Evolutionary conservation across 2,797 vertebrate species (phyloP).

Genomic region (Thamnophis elegans): DNA sequence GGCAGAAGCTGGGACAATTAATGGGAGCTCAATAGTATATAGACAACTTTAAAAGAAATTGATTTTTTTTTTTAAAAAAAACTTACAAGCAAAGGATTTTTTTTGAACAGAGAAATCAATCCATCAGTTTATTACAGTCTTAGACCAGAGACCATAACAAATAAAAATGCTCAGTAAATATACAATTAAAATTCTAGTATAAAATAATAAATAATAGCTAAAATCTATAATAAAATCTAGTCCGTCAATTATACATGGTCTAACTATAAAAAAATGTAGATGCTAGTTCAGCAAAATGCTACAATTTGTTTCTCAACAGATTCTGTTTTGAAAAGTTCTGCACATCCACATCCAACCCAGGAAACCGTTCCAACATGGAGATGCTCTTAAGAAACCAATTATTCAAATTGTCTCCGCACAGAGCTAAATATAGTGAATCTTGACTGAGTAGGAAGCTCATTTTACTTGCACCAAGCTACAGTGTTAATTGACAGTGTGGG

Average conservation of each 20-base stretch:
- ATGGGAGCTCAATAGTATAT: background rate
- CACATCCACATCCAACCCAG: background rate
- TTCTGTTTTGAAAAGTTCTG: background rate
- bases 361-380: background rate
- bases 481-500: background rate
- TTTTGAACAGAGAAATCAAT: background rate
- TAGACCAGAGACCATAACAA: too few species aligned
- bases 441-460: background rate
- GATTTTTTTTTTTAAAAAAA: background rate
- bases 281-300: background rate
- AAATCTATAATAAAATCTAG: too few species aligned
- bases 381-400: background rate
- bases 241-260: too few species aligned
- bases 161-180: too few species aligned
- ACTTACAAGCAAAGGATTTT: background rate
- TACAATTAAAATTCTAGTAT: too few species aligned
- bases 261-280: background rate
- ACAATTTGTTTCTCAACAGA: background rate
- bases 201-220: too few species aligned
- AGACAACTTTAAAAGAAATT: background rate
- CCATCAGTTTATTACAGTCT: too few species aligned
- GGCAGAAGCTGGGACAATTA: too few species aligned
- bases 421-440: background rate
- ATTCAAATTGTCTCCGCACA: background rate
- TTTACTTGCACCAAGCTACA: background rate